These are phyloP conservation scores for Cataglyphis hispanica DNA, from an alignment of 1,140 invertebrate genomes.

Conservation along the genomic window DNA sequence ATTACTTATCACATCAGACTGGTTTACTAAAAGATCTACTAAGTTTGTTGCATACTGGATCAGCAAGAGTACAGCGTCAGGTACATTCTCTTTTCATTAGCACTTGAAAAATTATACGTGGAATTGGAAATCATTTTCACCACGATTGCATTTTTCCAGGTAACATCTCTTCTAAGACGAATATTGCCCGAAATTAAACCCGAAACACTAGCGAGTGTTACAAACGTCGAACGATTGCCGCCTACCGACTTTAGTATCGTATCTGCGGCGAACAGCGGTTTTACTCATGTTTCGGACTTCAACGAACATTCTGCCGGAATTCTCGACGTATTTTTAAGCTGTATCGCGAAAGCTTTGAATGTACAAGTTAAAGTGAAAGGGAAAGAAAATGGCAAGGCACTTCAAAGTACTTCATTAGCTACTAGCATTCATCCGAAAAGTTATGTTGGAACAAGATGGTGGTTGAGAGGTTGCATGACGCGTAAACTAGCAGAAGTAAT, in stretches of 20 bases:
- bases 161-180: slow-evolving; percentile 92
- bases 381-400: slow-evolving; percentile 89
- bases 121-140: neutral
- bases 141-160: slow-evolving; percentile 50
- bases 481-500: slow-evolving; percentile 95
- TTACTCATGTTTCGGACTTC: slow-evolving; percentile 87
- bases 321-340: slow-evolving; percentile 94
- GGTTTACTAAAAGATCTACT: slow-evolving; percentile 94
- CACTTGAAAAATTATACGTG: neutral
- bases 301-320: slow-evolving; percentile 90
- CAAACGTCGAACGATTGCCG: slow-evolving; percentile 90
- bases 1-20: slow-evolving; percentile 95
- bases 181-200: slow-evolving; percentile 95
- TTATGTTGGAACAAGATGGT: slow-evolving; percentile 91
- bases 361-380: slow-evolving; percentile 95
- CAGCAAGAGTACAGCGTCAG: slow-evolving; percentile 97
- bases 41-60: slow-evolving; percentile 96
- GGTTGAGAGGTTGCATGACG: slow-evolving; percentile 93
- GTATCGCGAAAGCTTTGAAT: slow-evolving; percentile 94
- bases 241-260: slow-evolving; percentile 93
- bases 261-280: slow-evolving; percentile 84
- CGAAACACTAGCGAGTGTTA: slow-evolving; percentile 89
- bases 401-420: slow-evolving; percentile 88
- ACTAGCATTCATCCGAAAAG: slow-evolving; percentile 88
- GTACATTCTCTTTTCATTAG: slow-evolving; percentile 81